phyloP scores from a whole-genome alignment of 2,888 invertebrate genomes.

The Drosophila nigricruria region DNA sequence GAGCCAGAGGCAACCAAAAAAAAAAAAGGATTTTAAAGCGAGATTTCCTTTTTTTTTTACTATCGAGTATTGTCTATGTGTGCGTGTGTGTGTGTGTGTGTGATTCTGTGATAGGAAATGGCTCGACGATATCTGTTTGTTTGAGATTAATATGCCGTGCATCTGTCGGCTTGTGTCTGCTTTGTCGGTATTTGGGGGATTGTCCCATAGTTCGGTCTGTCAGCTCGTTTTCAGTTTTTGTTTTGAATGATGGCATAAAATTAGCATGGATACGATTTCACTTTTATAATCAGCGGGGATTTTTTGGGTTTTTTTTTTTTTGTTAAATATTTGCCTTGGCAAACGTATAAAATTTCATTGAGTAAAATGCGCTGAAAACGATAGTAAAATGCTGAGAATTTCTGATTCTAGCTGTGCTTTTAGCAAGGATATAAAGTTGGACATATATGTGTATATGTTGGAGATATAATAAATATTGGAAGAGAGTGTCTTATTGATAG shows the following conservation, averaged over 20 bases:
- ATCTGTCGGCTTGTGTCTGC: constrained; percentile 77
- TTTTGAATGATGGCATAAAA: constrained; percentile 73
- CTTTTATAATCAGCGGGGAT: constrained; percentile 58
- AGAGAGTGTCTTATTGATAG: too few relatives aligned
- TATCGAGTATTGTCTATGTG: constrained; percentile 14
- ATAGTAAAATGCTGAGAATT: constrained; percentile 1
- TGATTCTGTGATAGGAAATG: constrained; percentile 68
- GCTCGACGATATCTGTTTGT: constrained; percentile 79
- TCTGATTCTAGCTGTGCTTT: neutral
- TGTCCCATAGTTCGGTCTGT: constrained; percentile 58
- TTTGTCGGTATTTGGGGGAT: constrained; percentile 26
- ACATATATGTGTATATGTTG: too few relatives aligned
- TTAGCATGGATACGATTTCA: constrained; percentile 83
- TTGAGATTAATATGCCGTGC: constrained; percentile 83
- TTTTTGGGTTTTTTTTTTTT: constrained; percentile 1
- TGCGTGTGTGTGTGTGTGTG: constrained; percentile 25
- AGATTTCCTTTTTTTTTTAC: constrained; percentile 58
- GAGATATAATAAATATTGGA: too few relatives aligned
- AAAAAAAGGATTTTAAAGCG: constrained; percentile 72
- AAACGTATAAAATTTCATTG: constrained; percentile 38
- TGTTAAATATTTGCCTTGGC: constrained; percentile 10
- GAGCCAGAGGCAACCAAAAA: constrained; percentile 53
- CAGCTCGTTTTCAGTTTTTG: constrained; percentile 58
- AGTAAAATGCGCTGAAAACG: neutral
- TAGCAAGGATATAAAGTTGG: neutral